These are phyloP conservation scores for Syngnathus typhle DNA, from an alignment of 2,113 vertebrate species.

Conservation along the genomic window DNA sequence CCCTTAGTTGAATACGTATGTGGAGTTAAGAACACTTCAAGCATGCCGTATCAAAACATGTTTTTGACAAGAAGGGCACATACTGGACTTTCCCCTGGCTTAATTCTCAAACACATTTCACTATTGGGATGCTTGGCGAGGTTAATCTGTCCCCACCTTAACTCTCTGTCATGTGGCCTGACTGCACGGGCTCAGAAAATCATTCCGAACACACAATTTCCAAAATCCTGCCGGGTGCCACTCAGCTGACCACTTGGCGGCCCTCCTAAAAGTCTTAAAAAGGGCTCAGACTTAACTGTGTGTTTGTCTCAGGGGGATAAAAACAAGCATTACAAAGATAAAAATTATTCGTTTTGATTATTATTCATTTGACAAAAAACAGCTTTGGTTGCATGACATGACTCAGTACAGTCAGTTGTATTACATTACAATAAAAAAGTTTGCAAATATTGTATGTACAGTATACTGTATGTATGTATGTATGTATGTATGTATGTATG, in stretches of 20 bases:
- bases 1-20: not conserved
- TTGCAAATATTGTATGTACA: no score
- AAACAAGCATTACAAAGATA: not conserved
- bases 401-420: no score
- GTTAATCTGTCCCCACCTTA: conserved; percentile 61
- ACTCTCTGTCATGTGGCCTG: conserved; percentile 56
- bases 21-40: not conserved
- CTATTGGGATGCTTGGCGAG: conserved; percentile 47
- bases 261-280: conserved; percentile 8
- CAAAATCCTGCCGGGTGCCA: conserved; percentile 32
- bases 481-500: no score
- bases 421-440: no score
- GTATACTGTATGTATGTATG: no score
- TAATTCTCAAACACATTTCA: conserved; percentile 51
- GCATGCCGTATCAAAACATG: not conserved
- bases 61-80: conserved; percentile 12
- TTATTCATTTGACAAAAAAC: no score
- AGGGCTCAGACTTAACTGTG: conserved; percentile 6
- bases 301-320: not conserved
- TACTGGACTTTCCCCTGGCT: conserved; percentile 35
- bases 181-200: conserved; percentile 37
- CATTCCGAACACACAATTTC: conserved; percentile 30
- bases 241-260: conserved; percentile 47
- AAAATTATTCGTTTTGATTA: not conserved
- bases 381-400: no score